A percentile compares a stretch with the other conserved stretches of the same genome.
phyloP scores from a whole-genome alignment of 2,113 vertebrate genomes.

The Callionymus lyra region DNA sequence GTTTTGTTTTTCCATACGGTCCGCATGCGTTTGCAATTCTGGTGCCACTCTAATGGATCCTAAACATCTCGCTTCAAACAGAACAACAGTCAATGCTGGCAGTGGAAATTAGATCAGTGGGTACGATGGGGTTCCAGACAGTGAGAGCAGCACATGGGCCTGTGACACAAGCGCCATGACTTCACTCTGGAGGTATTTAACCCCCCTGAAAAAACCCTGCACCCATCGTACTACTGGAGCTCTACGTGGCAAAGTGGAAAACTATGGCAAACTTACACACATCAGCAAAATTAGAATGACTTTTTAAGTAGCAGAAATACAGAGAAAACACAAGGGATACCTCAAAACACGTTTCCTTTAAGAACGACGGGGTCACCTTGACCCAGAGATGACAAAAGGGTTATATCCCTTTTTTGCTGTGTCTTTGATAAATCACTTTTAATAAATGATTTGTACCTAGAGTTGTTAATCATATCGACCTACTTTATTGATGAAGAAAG shows the following conservation, averaged over 20 bases:
- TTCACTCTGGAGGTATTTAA: constrained; percentile 56
- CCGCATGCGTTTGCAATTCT: constrained; percentile 51
- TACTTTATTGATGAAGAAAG: too few relatives aligned
- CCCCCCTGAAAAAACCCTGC: constrained; percentile 14
- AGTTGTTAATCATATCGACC: too few relatives aligned
- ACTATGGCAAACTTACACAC: too few relatives aligned
- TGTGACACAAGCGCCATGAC: constrained; percentile 61
- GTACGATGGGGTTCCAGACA: constrained; percentile 56
- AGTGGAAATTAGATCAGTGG: constrained; percentile 58
- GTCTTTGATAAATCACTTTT: too few relatives aligned
- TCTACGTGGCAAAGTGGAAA: background rate
- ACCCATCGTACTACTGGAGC: background rate
- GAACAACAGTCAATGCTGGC: constrained; percentile 48
- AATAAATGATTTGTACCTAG: too few relatives aligned
- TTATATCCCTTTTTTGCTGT: too few relatives aligned
- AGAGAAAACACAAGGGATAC: too few relatives aligned
- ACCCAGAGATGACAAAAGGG: too few relatives aligned
- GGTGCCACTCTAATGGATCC: constrained; percentile 38
- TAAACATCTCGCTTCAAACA: constrained; percentile 48
- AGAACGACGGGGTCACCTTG: too few relatives aligned
- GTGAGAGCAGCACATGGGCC: constrained; percentile 49
- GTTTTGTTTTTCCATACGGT: constrained; percentile 30
- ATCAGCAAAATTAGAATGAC: too few relatives aligned
- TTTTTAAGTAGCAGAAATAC: too few relatives aligned
- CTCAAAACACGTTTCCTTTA: too few relatives aligned